Evolutionary conservation across 2,888 invertebrate genomes (phyloP), one percentile per base, ranked within the genome.

Genomic region (Adelphocoris suturalis): DNA sequence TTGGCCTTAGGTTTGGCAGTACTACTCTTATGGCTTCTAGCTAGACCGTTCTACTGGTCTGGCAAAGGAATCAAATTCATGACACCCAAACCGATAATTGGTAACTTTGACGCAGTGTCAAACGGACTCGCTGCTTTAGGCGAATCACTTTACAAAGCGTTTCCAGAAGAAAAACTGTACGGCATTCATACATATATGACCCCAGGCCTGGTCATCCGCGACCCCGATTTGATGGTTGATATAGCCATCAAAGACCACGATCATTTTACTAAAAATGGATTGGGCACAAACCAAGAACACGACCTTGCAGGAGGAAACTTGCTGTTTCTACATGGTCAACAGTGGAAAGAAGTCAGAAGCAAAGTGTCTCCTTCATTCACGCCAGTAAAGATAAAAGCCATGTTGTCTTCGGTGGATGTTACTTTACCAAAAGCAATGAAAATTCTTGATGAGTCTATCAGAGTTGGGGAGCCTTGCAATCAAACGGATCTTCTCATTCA

Each of bases 1-100:
- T 19, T 76, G 37, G 27, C 76, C 13, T 11, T 76, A 13, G 76
- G 12, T 16, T 12, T 76, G 0, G 37, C 9, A 27, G 76, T 76
- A 3, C 27, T 76, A 55, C 27, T 47, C 27, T 55, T 84, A 23
- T 86, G 86, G 86, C 37, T 82, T 9, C 3, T 23, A 4, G 0
- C 37, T 19, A 82, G 75, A 23, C 86, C 86, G 16, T 86, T 86
- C 47, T 86, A 86, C n/a, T 86, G 86, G 86, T n/a, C 61, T 68
- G 75, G 75, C 19, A 61, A 52, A 37, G 75, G 75, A 19, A 46
- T 86, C 37, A 86, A 68, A 68, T 86, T 68, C 61, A 9, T 75
- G 12, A 61, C 12, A 9, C 86, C 86, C 11, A 61, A 7, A 16
- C 86, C 86, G 19, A 4, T 86, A 13, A 46, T 86, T n/a, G 86